Percentiles rank a stretch among this genome's conserved stretches.
These are phyloP conservation scores for Archaeoteleia sp. DNA, from an alignment of 2,888 invertebrate species.

Conservation along the genomic window DNA sequence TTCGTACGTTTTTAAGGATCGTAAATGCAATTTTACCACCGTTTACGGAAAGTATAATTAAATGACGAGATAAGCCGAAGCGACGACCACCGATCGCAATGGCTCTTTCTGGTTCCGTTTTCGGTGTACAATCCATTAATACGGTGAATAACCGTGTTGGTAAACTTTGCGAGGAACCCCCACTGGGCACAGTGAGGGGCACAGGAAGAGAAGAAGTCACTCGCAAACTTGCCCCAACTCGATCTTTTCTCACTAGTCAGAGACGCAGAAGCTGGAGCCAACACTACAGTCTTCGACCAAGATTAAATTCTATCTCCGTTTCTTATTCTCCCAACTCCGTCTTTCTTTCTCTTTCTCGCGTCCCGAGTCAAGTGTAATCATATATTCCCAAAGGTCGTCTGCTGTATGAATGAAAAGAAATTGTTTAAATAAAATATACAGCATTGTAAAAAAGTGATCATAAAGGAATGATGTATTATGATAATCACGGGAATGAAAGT, in stretches of 20 bases:
- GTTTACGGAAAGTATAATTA: conserved; percentile 58
- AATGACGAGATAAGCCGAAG: conserved; percentile 53
- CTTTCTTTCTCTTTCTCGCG: not conserved
- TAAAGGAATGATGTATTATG: conserved; percentile 4
- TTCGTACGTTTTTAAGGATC: conserved; percentile 54
- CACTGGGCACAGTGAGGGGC: conserved; percentile 18
- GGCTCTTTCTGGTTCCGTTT: conserved; percentile 26
- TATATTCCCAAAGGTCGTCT: conserved; percentile 6
- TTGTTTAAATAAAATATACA: conserved; percentile 3
- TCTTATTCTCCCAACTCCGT: conserved; percentile 3
- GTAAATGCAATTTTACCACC: conserved; percentile 61
- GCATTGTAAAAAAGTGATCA: not conserved
- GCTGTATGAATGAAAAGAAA: not conserved
- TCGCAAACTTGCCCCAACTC: conserved; percentile 15
- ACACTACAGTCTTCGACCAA: conserved; percentile 14
- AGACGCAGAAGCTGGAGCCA: conserved; percentile 19
- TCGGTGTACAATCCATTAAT: conserved; percentile 28
- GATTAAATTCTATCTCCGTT: conserved; percentile 20
- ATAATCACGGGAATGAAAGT: not conserved
- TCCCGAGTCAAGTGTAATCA: conserved; percentile 2
- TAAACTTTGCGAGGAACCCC: conserved; percentile 33
- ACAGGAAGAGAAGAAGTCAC: conserved; percentile 36
- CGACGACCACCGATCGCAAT: conserved; percentile 16
- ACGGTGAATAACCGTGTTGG: conserved; percentile 23
- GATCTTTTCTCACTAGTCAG: conserved; percentile 25